Evolutionary conservation across 2,888 invertebrate genomes (phyloP).

Genomic region (Standfussiana lucernea): DNA sequence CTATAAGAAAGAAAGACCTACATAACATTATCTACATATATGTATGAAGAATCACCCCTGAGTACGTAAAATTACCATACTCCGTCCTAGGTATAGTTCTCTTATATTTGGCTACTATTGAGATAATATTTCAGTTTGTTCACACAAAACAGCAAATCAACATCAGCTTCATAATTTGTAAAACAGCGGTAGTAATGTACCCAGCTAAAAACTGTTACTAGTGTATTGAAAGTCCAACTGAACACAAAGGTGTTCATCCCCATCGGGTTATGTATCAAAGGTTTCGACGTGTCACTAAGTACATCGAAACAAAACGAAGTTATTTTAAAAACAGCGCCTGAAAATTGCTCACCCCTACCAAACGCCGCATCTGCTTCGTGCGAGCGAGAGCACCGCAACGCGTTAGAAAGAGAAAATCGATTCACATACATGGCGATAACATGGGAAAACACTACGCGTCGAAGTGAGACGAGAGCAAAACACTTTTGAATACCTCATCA

Average conservation of each 20-base stretch:
- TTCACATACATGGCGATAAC: slow-evolving; percentile 63
- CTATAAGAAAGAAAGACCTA: too few relatives aligned
- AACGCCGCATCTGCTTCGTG: slow-evolving; percentile 64
- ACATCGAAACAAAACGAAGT: slow-evolving; percentile 60
- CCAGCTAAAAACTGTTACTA: background rate
- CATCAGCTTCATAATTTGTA: background rate
- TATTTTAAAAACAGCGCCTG: slow-evolving; percentile 66
- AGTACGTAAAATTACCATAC: background rate
- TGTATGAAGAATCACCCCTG: too few relatives aligned
- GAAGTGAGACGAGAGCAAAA: slow-evolving; percentile 78
- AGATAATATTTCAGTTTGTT: background rate
- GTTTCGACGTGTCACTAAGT: slow-evolving; percentile 40
- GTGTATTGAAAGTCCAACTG: slow-evolving; percentile 1
- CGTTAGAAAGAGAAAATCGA: slow-evolving; percentile 79
- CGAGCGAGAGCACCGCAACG: slow-evolving; percentile 71
- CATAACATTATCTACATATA: too few relatives aligned
- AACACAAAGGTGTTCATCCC: slow-evolving; percentile 4
- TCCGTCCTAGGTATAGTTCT: background rate
- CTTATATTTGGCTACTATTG: background rate
- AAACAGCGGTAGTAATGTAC: background rate
- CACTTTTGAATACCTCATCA: slow-evolving; percentile 60
- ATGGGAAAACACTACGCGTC: slow-evolving; percentile 71
- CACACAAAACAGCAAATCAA: background rate
- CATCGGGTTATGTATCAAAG: slow-evolving; percentile 36
- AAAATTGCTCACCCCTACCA: slow-evolving; percentile 64